Evolutionary conservation across 2,113 vertebrate genomes (phyloP), one percentile per base, ranked within the genome.

Genomic region (Sterna hirundo): DNA sequence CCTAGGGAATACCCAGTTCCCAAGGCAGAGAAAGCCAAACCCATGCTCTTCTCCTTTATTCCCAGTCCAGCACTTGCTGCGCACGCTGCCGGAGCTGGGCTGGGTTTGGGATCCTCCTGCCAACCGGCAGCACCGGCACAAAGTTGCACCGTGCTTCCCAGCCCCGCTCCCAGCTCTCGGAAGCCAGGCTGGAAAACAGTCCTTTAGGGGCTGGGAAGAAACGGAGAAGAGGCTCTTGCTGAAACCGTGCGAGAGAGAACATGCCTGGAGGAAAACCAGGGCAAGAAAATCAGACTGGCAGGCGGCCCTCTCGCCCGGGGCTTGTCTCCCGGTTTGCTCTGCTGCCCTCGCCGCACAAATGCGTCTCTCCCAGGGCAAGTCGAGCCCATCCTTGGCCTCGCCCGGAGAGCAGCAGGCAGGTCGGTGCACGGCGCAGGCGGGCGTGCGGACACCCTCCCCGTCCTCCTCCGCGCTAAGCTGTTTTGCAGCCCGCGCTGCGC

Each of bases 271-370:
- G 97, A 96, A 95, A 90, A 91, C 51, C 61, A 85, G 81, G 90
- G 96, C 81, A 62, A 93, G 88, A 88, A 88, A 95, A 93, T 93
- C 83, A 92, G 96, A 92, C 86, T 92, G 96, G 96, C 97, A 97
- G 95, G 84, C 90, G 1, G 82, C 94, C 96, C 85, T 95, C 93
- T 80, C 2, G 55, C 94, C 94, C 1, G 7, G 70, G 81, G 96
- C 93, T 74, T 3, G 25, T 88, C 91, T 96, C 91, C 85, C 7
- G 6, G 79, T 90, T 88, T 86, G 86, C 64, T 96, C 92, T 44
- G 86, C 51, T 95, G 95, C 88, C 96, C 91, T 97, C 47, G 13
- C n/a, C 40, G 49, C 88, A 74, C 52, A 62, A 87, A 86, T 10
- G 58, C 12, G 13, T 54, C 80, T 90, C 85, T 96, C 66, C 78